Conservation (phyloP, 1,140 invertebrate species). For the Drosophila pectinifera region DNA sequence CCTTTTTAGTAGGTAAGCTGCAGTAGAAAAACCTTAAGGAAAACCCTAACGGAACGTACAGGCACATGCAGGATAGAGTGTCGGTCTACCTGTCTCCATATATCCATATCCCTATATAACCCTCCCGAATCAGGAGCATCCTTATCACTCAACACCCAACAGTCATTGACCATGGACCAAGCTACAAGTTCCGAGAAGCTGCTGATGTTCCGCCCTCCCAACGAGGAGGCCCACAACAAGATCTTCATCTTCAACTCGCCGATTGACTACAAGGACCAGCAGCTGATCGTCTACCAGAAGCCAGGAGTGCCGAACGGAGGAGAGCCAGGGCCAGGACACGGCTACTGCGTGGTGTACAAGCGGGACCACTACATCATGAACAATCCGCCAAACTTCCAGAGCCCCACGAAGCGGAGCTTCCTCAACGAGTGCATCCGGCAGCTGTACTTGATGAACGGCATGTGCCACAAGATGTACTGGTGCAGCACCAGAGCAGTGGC, state of each 20-base stretch:
- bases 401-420: constrained; percentile 57
- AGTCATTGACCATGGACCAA: constrained; percentile 41
- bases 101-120: constrained; percentile 43
- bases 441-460: constrained; percentile 61
- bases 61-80: not conserved
- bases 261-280: constrained; percentile 52
- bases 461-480: constrained; percentile 50
- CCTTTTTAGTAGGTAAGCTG: not conserved
- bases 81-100: constrained; percentile 28
- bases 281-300: constrained; percentile 59
- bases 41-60: not conserved
- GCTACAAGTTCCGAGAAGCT: constrained; percentile 23
- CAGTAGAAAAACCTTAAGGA: not conserved
- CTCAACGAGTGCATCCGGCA: constrained; percentile 74
- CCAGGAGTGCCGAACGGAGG: constrained; percentile 1
- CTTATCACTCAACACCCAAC: constrained; percentile 30
- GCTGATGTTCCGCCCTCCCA: constrained; percentile 50
- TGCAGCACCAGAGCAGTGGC: constrained; percentile 15
- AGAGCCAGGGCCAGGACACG: constrained; percentile 18
- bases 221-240: constrained; percentile 37
- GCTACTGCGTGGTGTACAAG: constrained; percentile 68
- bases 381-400: constrained; percentile 61
- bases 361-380: constrained; percentile 64
- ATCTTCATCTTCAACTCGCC: constrained; percentile 63
- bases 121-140: not conserved